Percentiles rank a stretch among this genome's conserved stretches.
Evolutionary conservation across 2,888 invertebrate species (phyloP).

Genomic region (Trachelus stipa): DNA sequence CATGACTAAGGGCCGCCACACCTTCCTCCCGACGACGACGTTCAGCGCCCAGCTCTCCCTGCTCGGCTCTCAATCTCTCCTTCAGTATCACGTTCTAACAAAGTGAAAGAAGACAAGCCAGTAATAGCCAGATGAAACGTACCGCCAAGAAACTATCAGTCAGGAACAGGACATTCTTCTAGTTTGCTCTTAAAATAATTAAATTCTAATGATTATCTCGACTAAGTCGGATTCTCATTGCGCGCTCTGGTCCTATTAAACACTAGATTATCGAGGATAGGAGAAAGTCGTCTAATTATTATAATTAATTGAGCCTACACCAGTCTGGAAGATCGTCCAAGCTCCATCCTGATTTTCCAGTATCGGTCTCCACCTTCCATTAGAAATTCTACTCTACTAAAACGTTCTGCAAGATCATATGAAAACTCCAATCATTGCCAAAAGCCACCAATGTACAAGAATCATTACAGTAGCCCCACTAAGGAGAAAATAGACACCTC

Average conservation of each 20-base stretch:
- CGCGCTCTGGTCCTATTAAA: not conserved
- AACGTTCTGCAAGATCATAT: too few relatives aligned
- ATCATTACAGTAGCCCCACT: too few relatives aligned
- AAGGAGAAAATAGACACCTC: too few relatives aligned
- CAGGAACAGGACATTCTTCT: not conserved
- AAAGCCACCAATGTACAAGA: too few relatives aligned
- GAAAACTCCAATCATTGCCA: too few relatives aligned
- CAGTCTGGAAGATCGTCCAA: too few relatives aligned
- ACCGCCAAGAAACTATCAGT: not conserved
- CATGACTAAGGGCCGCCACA: constrained; percentile 66
- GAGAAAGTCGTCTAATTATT: not conserved
- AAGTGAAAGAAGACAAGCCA: constrained; percentile 26
- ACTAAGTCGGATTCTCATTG: not conserved
- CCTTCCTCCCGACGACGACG: constrained; percentile 65
- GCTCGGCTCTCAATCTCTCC: constrained; percentile 69
- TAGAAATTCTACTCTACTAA: too few relatives aligned
- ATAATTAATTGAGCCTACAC: not conserved
- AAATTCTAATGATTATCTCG: not conserved
- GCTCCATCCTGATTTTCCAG: too few relatives aligned
- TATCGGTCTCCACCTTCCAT: too few relatives aligned
- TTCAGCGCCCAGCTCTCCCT: constrained; percentile 68
- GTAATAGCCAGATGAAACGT: not conserved
- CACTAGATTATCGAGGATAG: not conserved
- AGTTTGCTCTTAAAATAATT: not conserved
- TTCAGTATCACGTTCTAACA: constrained; percentile 71